These are phyloP conservation scores for Volucella inanis DNA, from an alignment of 2,888 invertebrate genomes.

Conservation along the genomic window DNA sequence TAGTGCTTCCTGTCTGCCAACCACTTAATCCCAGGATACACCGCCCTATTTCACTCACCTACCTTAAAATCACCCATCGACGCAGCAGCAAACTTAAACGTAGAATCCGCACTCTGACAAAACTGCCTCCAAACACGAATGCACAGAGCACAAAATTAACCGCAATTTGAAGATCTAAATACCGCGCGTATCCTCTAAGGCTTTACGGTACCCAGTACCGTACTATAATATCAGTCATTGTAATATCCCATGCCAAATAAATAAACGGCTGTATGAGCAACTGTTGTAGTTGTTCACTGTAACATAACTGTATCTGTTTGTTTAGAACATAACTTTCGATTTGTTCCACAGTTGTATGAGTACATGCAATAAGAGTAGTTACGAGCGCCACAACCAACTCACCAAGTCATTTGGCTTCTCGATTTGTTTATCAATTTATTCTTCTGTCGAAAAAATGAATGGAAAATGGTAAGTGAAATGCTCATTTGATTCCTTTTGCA, in stretches of 20 bases:
- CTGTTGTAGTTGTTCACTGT: too few species aligned
- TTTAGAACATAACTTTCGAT: slow-evolving; percentile 31
- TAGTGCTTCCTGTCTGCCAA: slow-evolving; percentile 43
- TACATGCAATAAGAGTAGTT: slow-evolving; percentile 44
- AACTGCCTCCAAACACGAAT: slow-evolving; percentile 41
- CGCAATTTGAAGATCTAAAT: slow-evolving; percentile 66
- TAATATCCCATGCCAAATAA: too few species aligned
- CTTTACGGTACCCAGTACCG: slow-evolving; percentile 51
- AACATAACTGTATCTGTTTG: background rate
- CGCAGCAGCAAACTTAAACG: too few species aligned
- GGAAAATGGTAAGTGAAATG: slow-evolving; percentile 57
- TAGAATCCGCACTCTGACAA: slow-evolving; percentile 2
- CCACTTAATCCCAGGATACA: slow-evolving; percentile 54
- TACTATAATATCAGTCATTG: background rate
- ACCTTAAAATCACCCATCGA: background rate
- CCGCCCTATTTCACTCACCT: background rate
- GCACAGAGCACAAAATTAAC: slow-evolving; percentile 52
- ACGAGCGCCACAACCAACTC: background rate
- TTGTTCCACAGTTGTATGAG: background rate
- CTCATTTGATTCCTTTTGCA: slow-evolving; percentile 24
- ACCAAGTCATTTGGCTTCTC: slow-evolving; percentile 28
- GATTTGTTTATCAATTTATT: slow-evolving; percentile 69
- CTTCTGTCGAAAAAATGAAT: background rate
- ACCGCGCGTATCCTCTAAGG: slow-evolving; percentile 51
- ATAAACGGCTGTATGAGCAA: too few species aligned